Evolutionary conservation across 2,113 vertebrate species (phyloP).

Genomic region (Megatriorchis doriae): DNA sequence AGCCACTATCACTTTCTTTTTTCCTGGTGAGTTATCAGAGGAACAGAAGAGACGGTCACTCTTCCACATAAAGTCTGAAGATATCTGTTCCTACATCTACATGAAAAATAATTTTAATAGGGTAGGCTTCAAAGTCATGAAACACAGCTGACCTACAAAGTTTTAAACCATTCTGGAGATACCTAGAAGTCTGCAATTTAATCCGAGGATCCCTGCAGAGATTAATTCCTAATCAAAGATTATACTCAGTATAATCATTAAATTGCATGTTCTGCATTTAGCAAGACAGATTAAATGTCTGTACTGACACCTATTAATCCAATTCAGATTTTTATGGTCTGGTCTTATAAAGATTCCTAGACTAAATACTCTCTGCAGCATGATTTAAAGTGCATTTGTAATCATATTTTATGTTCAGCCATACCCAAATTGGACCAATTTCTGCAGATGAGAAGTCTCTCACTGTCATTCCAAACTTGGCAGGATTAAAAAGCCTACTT

Average conservation of each 20-base stretch:
- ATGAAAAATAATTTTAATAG: neutral
- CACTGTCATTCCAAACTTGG: neutral
- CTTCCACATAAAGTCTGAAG: neutral
- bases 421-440: fast-evolving
- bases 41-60: neutral
- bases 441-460: neutral
- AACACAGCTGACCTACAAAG: neutral
- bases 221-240: neutral
- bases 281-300: neutral
- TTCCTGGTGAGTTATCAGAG: neutral
- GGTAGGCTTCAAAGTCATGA: neutral
- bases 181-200: neutral
- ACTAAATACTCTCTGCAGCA: neutral
- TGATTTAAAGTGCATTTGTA: neutral
- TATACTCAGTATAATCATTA: neutral
- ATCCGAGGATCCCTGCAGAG: neutral
- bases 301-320: neutral
- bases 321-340: neutral
- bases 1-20: neutral
- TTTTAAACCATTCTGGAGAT: neutral
- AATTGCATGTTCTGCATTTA: neutral
- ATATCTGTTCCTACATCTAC: neutral
- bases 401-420: neutral
- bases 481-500: neutral
- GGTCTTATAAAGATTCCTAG: neutral